Evolutionary conservation across 2,888 invertebrate species (phyloP).

Genomic region (Carterocephalus palaemon): DNA sequence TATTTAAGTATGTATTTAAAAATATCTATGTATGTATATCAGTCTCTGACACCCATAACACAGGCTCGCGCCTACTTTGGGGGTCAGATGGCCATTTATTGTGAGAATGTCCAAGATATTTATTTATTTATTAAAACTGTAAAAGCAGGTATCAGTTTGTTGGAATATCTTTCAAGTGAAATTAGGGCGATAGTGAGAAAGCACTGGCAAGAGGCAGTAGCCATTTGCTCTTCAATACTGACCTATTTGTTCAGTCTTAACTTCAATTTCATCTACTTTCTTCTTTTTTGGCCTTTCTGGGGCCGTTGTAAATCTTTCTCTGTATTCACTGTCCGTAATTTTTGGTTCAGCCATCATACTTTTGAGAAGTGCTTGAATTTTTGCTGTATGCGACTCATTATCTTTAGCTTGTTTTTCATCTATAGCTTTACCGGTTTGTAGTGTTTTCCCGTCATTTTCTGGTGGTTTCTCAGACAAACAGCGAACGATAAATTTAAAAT

Average conservation of each 20-base stretch:
- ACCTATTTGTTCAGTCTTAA: slow-evolving; percentile 65
- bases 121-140: too few relatives aligned
- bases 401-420: slow-evolving; percentile 37
- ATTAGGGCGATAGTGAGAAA: too few relatives aligned
- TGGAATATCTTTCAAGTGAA: too few relatives aligned
- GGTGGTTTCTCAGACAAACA: slow-evolving; percentile 40
- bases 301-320: slow-evolving; percentile 56
- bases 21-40: too few relatives aligned
- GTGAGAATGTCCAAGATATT: too few relatives aligned
- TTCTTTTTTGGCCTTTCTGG: slow-evolving; percentile 49
- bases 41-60: too few relatives aligned
- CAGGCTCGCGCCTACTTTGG: too few relatives aligned
- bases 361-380: slow-evolving; percentile 65
- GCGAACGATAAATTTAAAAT: slow-evolving; percentile 33
- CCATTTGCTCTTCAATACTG: too few relatives aligned
- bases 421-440: slow-evolving; percentile 43
- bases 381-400: slow-evolving; percentile 52
- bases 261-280: slow-evolving; percentile 48
- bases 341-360: slow-evolving; percentile 56
- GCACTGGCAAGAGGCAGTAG: too few relatives aligned
- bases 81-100: too few relatives aligned
- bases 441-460: slow-evolving; percentile 49
- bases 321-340: slow-evolving; percentile 59
- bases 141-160: too few relatives aligned
- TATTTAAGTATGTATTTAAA: too few relatives aligned